Base-by-base conservation (phyloP, 64 coral and sea anemone species). In the Pachyseris speciosa region DNA sequence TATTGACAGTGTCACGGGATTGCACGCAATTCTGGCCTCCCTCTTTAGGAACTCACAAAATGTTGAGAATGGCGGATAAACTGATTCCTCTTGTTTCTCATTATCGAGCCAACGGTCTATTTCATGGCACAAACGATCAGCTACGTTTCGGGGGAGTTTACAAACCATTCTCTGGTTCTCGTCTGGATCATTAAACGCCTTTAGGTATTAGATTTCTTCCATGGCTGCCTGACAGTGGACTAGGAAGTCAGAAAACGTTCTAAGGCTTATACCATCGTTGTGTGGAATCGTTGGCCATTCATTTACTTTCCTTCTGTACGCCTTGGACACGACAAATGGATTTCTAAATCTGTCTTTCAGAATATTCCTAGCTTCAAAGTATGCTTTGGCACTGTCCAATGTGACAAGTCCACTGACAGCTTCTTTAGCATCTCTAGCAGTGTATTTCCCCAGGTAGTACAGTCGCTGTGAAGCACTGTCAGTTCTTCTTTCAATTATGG, bases 61-160 rank as follows among this genome's bases (percentile, higher is more conserved):
- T 8, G 37, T 37, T 6, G 36, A 42, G 1, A 72, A 42, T 4
- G 20, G 37, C 9, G 69, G 69, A 17, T 72, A 26, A 37, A 17
- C 17, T 4, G 37, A 0, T 24, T 42, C 19, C 7, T 40, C 50
- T 86, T 72, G 4, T 0, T 19, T 3, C 17, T 42, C 37, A 15
- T 42, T 72, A 13, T 72, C 42, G 9, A 77, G 36, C 47, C 75
- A 78, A 32, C n/a, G n/a, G n/a, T n/a, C n/a, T n/a, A n/a, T n/a
- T n/a, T n/a, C n/a, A n/a, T n/a, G n/a, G n/a, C 80, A 12, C 80
- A 36, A 84, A 13, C 80, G 58, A 33, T 84, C 61, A 4, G 19
- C 1, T 4, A 84, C 3, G 39, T 84, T 39, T 16, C 37, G 9
- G 4, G 80, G 80, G 11, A 84, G 65, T 68, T 68, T 68, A 33